phyloP scores from a whole-genome alignment of 2,888 invertebrate species.

The Sympetrum striolatum region DNA sequence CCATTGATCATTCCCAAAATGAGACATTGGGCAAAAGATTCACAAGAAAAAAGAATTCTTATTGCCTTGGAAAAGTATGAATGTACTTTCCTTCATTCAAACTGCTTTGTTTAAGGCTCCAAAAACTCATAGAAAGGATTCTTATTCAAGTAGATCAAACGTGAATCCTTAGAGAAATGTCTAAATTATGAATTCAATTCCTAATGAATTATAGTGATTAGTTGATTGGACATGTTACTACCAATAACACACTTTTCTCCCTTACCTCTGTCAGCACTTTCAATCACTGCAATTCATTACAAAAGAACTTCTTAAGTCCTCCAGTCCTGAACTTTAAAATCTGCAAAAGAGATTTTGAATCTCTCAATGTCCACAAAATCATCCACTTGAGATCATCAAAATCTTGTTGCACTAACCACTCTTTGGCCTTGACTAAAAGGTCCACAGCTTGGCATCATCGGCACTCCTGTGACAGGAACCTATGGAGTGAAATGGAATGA shows the following conservation, averaged over 20 bases:
- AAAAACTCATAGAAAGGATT: not conserved
- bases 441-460: conserved; percentile 6
- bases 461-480: conserved; percentile 26
- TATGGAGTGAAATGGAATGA: not conserved
- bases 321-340: not conserved
- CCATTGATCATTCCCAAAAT: not conserved
- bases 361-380: not conserved
- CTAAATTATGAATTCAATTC: not conserved
- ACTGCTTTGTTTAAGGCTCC: not conserved
- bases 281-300: not conserved
- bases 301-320: not conserved
- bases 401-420: conserved; percentile 44
- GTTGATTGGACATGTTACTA: not conserved
- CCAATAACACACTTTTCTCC: not conserved
- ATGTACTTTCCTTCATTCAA: not conserved
- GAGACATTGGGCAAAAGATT: not conserved
- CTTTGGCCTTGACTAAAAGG: conserved; percentile 27
- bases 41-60: not conserved
- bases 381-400: conserved; percentile 24
- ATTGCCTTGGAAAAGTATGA: not conserved
- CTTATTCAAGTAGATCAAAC: not conserved
- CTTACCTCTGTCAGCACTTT: not conserved
- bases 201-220: conserved; percentile 21
- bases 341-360: conserved; percentile 6
- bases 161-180: not conserved